These are phyloP conservation scores for Catostylus mosaicus DNA, from an alignment of 30 jellyfish, hydroid and myxozoan species.

Conservation along the genomic window DNA sequence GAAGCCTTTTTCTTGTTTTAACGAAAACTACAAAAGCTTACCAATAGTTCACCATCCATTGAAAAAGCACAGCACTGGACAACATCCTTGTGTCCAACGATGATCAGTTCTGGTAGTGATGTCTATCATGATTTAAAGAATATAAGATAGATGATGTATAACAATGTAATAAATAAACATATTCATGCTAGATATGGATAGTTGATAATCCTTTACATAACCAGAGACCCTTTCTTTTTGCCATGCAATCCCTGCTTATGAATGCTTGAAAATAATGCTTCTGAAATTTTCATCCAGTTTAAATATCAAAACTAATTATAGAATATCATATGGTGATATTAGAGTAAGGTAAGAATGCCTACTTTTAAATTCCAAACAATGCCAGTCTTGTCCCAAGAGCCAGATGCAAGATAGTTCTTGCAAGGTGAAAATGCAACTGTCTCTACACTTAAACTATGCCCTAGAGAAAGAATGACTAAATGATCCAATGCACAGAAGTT, in stretches of 20 bases:
- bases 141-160: no score
- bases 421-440: constrained; percentile 62
- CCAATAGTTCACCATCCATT: constrained; percentile 60
- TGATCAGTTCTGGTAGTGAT: constrained; percentile 38
- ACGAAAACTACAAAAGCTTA: not conserved
- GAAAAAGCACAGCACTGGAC: constrained; percentile 79
- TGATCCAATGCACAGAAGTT: no score
- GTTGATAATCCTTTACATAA: no score
- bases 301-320: not conserved
- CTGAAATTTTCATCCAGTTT: not conserved
- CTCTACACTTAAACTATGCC: constrained; percentile 67
- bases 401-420: constrained; percentile 47
- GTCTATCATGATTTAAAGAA: constrained; percentile 7
- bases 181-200: no score
- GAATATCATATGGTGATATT: no score
- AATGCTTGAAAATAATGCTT: not conserved
- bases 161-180: no score
- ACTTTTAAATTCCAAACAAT: constrained; percentile 66
- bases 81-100: constrained; percentile 65
- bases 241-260: not conserved
- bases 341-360: not conserved
- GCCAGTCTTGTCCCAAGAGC: constrained; percentile 74
- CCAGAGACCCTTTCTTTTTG: not conserved
- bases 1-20: not conserved
- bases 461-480: constrained; percentile 6